Evolutionary conservation across 2,797 vertebrate species (phyloP).

Genomic region (Hafferia zeledoni): DNA sequence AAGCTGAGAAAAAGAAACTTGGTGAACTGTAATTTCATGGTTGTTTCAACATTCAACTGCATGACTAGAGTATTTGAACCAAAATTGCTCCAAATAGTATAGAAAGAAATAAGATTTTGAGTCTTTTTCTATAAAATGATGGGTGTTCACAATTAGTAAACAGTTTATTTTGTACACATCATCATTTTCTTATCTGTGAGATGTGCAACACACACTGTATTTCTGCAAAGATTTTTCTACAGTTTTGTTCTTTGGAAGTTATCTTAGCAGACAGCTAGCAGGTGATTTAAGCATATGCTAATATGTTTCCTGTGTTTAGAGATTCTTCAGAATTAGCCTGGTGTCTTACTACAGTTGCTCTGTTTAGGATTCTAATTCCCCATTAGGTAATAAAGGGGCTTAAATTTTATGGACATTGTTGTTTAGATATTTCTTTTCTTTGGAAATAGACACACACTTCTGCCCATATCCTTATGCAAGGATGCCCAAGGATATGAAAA

Average conservation of each 20-base stretch:
- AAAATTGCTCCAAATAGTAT: neutral
- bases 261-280: neutral
- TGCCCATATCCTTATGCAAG: neutral
- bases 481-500: neutral
- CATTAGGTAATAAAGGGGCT: neutral
- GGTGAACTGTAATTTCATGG: neutral
- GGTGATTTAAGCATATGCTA: neutral
- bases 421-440: neutral
- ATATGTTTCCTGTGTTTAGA: neutral
- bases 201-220: neutral
- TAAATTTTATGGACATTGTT: neutral
- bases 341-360: neutral
- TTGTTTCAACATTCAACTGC: neutral
- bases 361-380: neutral
- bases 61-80: neutral
- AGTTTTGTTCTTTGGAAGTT: neutral
- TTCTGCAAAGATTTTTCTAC: neutral
- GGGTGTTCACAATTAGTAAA: neutral
- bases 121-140: neutral
- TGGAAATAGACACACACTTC: neutral
- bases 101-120: neutral
- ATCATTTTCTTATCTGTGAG: neutral
- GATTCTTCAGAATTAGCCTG: neutral
- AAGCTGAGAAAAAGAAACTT: neutral
- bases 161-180: neutral